Conservation (phyloP, 2,888 invertebrate genomes). For the Pteria penguin region DNA sequence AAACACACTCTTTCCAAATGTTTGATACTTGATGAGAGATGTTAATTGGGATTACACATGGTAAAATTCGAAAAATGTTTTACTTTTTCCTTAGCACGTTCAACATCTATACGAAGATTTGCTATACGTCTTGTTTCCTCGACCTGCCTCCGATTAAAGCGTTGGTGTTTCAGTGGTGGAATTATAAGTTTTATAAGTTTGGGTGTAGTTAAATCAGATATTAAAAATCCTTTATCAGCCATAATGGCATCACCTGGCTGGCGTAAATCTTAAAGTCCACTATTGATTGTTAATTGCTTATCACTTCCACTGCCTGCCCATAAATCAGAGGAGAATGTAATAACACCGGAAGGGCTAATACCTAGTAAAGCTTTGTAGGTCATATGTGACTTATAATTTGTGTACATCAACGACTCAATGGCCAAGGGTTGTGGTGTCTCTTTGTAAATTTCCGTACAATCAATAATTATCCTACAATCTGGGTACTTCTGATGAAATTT, state of each 20-base stretch:
- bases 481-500: constrained; percentile 10
- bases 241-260: constrained; percentile 38
- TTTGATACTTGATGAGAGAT: no score
- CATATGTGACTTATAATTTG: constrained; percentile 21
- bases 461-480: constrained; percentile 2
- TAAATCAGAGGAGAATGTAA: constrained; percentile 12
- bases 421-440: constrained; percentile 6
- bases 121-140: not conserved
- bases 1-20: no score
- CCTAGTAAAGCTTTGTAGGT: constrained; percentile 6
- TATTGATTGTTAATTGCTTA: constrained; percentile 4
- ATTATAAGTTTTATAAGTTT: constrained; percentile 30
- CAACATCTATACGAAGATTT: not conserved
- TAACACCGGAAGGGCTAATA: constrained; percentile 8
- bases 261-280: not conserved
- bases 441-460: constrained; percentile 6
- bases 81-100: constrained; percentile 3
- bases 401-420: not conserved
- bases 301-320: constrained; percentile 14
- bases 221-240: constrained; percentile 47
- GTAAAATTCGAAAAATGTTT: not conserved
- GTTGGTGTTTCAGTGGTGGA: no score
- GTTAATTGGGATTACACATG: constrained; percentile 6
- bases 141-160: not conserved
- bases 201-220: constrained; percentile 34